Evolutionary conservation across 2,888 invertebrate genomes (phyloP).

Genomic region (Caenorhabditis sp.): DNA sequence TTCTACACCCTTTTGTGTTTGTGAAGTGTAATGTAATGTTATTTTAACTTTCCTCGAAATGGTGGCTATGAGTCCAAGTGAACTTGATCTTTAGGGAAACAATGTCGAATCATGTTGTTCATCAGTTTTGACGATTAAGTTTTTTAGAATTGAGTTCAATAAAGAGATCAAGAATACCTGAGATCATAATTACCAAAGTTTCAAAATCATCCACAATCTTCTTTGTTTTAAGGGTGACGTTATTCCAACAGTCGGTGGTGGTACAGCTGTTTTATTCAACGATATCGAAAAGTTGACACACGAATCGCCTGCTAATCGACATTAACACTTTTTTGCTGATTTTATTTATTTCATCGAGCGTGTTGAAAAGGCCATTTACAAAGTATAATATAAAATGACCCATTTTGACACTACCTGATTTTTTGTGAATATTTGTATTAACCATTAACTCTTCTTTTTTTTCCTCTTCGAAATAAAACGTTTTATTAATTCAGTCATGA

Average conservation of each 20-base stretch:
- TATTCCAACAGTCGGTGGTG: conserved; percentile 90
- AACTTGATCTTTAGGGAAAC: too few relatives aligned
- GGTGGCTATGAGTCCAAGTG: too few relatives aligned
- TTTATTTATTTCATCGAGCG: background rate
- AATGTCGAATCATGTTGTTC: too few relatives aligned
- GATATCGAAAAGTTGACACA: conserved; percentile 81
- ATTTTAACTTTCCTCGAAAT: too few relatives aligned
- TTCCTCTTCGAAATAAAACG: background rate
- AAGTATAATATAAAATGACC: too few relatives aligned
- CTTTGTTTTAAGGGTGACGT: conserved; percentile 82
- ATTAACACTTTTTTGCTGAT: background rate
- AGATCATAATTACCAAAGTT: too few relatives aligned
- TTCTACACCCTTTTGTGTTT: background rate
- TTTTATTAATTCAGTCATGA: background rate
- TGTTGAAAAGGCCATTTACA: too few relatives aligned
- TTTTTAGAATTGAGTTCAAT: too few relatives aligned
- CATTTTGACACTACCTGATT: background rate
- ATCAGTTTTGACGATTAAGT: too few relatives aligned
- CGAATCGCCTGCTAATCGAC: conserved; percentile 13
- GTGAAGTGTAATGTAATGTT: too few relatives aligned
- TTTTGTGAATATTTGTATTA: conserved; percentile 2
- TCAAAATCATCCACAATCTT: too few relatives aligned
- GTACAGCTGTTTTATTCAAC: conserved; percentile 90
- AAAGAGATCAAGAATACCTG: too few relatives aligned
- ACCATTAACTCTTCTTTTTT: background rate